Conservation (phyloP, 2,888 invertebrate species). For the Pterostichus niger region DNA sequence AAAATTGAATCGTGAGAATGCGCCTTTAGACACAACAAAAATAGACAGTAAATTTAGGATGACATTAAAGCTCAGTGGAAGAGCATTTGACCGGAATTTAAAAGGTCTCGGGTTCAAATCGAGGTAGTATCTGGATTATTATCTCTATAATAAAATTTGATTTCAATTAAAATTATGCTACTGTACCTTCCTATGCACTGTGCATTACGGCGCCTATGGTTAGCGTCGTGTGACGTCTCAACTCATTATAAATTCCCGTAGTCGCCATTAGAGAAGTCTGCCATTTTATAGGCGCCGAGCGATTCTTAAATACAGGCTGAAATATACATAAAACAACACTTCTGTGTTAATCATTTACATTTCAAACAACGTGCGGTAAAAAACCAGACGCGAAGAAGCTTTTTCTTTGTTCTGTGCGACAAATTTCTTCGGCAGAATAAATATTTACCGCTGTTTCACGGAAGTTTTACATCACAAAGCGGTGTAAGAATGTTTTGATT, state of each 20-base stretch:
- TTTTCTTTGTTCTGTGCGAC: constrained; percentile 37
- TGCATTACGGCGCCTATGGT: background rate
- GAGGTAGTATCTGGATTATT: too few species aligned
- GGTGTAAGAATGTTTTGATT: constrained; percentile 61
- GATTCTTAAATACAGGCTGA: constrained; percentile 53
- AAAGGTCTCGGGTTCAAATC: too few species aligned
- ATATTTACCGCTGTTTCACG: constrained; percentile 60
- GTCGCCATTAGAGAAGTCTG: constrained; percentile 39
- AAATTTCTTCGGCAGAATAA: constrained; percentile 42
- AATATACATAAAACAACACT: constrained; percentile 62
- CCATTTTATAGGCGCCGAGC: constrained; percentile 23
- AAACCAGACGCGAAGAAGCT: constrained; percentile 29
- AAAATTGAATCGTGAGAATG: too few species aligned
- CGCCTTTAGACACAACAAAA: too few species aligned
- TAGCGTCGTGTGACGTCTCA: background rate
- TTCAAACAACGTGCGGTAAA: constrained; percentile 45
- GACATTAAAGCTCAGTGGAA: too few species aligned
- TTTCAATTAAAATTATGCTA: too few species aligned
- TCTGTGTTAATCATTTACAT: constrained; percentile 57
- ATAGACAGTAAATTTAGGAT: too few species aligned
- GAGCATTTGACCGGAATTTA: too few species aligned
- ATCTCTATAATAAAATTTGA: too few species aligned
- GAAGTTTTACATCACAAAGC: constrained; percentile 55
- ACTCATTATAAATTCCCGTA: constrained; percentile 44
- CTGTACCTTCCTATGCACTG: too few species aligned